Evolutionary conservation across 2,113 vertebrate genomes (phyloP), one percentile per base, ranked within the genome.

Genomic region (Takifugu bimaculatus): DNA sequence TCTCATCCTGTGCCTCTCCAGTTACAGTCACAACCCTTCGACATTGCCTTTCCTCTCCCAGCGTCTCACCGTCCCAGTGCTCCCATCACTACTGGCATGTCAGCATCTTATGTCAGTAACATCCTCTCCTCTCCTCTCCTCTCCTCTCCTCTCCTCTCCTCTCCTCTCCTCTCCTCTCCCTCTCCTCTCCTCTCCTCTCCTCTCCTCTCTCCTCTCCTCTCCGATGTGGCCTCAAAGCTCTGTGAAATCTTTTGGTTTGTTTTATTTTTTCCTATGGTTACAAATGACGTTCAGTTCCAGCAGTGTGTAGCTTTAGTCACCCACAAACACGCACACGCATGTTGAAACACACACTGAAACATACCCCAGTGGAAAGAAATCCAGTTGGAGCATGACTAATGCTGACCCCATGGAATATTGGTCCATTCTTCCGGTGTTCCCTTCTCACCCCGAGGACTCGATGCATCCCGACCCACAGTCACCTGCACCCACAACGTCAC

Each of bases 331-430:
- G 26, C 42, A 63, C 42, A 66, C 5, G 35, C 11, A 10, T 10
- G 9, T 1, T 39, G 35, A 39, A 7, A 48, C 45, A 5, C 45
- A n/a, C 9, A 48, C 45, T 48, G 45, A 48, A 70, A 65, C 72
- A 28, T 57, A 50, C 6, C 69, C 81, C 45, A 1, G 54, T 77
- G 82, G 82, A 77, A 81, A 68, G 67, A 72, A 32, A 72, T 74
- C 74, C 79, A 77, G 74, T 77, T 84, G 81, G 83, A 65, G 57
- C 63, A 76, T 83, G 71, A 79, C 87, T 83, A 89, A 79, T 66
- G 87, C 81, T 89, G 87, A 89, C 76, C 81, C 64, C 66, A 52
- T 42, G 39, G 63, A 84, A 87, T 79, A 72, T 35, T 28, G 44
- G 51, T 78, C 54, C 63, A 1, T 68, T 54, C 72, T 71, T 68